phyloP scores from a whole-genome alignment of 2,888 invertebrate species.

The Sisyra terminalis region DNA sequence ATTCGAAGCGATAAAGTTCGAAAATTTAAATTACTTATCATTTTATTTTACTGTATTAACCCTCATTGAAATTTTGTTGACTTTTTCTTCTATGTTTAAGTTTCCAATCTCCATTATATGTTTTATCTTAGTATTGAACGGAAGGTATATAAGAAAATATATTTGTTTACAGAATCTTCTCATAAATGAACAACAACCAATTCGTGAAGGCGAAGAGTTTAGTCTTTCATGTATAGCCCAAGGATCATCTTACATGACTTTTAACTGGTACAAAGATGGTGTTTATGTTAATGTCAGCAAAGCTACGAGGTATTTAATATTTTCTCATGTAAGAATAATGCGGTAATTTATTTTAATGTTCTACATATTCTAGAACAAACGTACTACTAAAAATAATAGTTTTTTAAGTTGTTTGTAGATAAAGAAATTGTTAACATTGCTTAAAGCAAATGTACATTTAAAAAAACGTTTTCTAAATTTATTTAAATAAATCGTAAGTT shows the following conservation, averaged over 20 bases:
- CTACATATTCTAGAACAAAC: too few species aligned
- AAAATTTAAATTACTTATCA: too few species aligned
- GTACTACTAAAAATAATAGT: too few species aligned
- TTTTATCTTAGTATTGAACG: too few species aligned
- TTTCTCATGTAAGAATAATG: conserved; percentile 10
- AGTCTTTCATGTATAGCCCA: conserved; percentile 61
- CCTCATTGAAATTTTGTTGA: too few species aligned
- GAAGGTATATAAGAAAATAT: conserved; percentile 1
- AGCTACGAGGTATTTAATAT: conserved; percentile 42
- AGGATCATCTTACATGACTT: conserved; percentile 56
- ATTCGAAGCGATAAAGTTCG: too few species aligned
- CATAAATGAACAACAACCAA: conserved; percentile 30
- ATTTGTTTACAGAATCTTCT: conserved; percentile 29
- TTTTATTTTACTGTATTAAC: too few species aligned
- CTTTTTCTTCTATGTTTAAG: too few species aligned
- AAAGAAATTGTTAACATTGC: conserved; percentile 23
- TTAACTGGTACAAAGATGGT: conserved; percentile 72
- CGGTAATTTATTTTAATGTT: background rate
- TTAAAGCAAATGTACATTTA: conserved; percentile 10
- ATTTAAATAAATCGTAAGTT: conserved; percentile 10
- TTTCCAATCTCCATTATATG: too few species aligned
- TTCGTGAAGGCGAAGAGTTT: conserved; percentile 59
- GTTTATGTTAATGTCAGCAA: conserved; percentile 56
- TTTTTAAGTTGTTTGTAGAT: conserved; percentile 19
- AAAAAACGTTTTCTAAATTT: background rate